These are phyloP conservation scores for Conchocele bisecta DNA, from an alignment of 2,888 invertebrate genomes.

Conservation along the genomic window DNA sequence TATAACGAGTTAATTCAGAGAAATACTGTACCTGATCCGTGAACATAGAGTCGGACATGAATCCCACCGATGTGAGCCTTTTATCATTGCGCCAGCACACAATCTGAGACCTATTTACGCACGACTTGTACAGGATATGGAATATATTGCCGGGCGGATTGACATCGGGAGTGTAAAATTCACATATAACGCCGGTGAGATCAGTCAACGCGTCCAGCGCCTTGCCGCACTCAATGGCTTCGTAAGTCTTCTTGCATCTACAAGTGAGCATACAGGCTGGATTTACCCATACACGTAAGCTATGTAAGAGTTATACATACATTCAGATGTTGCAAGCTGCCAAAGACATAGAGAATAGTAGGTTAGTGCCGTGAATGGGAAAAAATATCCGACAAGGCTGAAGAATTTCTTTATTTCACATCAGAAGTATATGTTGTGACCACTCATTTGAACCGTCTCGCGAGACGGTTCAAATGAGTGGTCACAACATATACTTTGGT, in stretches of 20 bases:
- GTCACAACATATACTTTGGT: too few species aligned
- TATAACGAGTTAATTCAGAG: not conserved
- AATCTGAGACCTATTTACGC: slow-evolving; percentile 70
- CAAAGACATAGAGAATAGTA: too few species aligned
- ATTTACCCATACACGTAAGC: too few species aligned
- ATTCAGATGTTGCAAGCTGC: too few species aligned
- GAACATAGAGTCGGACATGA: slow-evolving; percentile 35
- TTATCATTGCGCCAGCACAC: slow-evolving; percentile 77
- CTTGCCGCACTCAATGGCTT: slow-evolving; percentile 77
- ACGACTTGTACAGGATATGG: slow-evolving; percentile 76
- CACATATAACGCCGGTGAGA: slow-evolving; percentile 78
- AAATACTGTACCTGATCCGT: slow-evolving; percentile 14
- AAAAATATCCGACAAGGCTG: too few species aligned
- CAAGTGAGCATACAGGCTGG: too few species aligned
- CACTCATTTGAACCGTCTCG: too few species aligned
- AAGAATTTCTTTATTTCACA: too few species aligned
- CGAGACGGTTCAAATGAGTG: too few species aligned
- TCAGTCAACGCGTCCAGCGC: slow-evolving; percentile 77
- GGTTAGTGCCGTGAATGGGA: too few species aligned
- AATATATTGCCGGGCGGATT: slow-evolving; percentile 75
- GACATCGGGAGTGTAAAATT: slow-evolving; percentile 74
- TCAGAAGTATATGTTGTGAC: too few species aligned
- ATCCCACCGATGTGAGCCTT: slow-evolving; percentile 71
- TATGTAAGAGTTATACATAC: too few species aligned
- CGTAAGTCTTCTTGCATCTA: slow-evolving; percentile 79